Evolutionary conservation across 2,888 invertebrate genomes (phyloP).

Genomic region (Polymixis flavicincta): DNA sequence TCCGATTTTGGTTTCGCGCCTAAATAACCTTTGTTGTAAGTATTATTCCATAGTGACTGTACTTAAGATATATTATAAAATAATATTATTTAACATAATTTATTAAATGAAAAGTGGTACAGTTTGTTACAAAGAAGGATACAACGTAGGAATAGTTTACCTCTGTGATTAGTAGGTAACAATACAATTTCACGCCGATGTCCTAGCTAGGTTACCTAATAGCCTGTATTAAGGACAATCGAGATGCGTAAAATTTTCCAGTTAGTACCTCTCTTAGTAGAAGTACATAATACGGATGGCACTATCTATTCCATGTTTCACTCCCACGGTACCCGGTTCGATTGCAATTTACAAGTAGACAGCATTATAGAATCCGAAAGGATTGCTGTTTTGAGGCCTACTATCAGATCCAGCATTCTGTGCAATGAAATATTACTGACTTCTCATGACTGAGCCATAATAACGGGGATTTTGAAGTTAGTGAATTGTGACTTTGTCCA

Average conservation of each 20-base stretch:
- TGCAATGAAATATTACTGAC: constrained; percentile 46
- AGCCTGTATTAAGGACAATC: too few species aligned
- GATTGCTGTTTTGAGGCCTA: constrained; percentile 66
- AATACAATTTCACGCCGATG: too few species aligned
- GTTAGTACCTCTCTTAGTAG: background rate
- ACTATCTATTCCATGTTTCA: constrained; percentile 64
- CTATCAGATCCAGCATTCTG: constrained; percentile 59
- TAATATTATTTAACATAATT: too few species aligned
- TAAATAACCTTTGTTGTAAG: background rate
- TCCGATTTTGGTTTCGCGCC: background rate
- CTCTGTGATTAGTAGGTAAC: too few species aligned
- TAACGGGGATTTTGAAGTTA: constrained; percentile 48
- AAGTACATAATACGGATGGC: background rate
- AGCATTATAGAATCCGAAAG: constrained; percentile 63
- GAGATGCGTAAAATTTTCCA: background rate
- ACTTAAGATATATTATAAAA: background rate
- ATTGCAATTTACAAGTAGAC: constrained; percentile 73
- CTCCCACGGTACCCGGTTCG: constrained; percentile 75
- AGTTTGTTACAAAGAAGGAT: too few species aligned
- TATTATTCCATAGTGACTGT: background rate
- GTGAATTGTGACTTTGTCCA: constrained; percentile 40
- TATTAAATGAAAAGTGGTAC: too few species aligned
- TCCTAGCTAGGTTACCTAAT: too few species aligned
- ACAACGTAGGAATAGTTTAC: too few species aligned
- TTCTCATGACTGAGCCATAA: constrained; percentile 34